Base-by-base conservation (phyloP, 2,797 vertebrate species). In the Rhinatrema bivittatum region DNA sequence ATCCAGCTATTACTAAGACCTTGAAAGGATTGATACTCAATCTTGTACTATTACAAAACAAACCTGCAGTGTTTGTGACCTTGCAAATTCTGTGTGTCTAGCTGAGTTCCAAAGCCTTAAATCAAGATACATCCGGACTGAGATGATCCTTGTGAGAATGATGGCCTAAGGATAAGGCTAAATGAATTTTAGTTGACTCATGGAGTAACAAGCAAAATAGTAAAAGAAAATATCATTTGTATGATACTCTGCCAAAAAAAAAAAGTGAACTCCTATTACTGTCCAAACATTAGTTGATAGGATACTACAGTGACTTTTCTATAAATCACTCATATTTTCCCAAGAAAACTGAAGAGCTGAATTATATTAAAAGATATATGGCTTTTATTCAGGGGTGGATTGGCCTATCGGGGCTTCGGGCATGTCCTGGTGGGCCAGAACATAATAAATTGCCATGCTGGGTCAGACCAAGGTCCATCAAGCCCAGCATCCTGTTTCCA, bases 191-290 rank as follows among this genome's bases (percentile, higher is more conserved):
- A 48, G 38, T 30, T 70, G 65, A 47, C 47, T 70, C 41, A 57
- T 17, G 7, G 70, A 79, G 75, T 71, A 39, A 62, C 54, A 45
- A 47, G 36, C 43, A 56, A 61, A 63, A 27, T 54, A 52, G 62
- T 64, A 60, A 55, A n/a, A 63, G 42, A 60, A 78, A 75, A 60
- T 65, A 67, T 73, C 73, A 79, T 72, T 78, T 70, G 74, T 31
- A 26, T 35, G 36, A 38, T 41, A 36, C 55, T 20, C 16, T 60
- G 50, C 50, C 61, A 79, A 78, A 56, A 65, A 78, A 56, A 65
- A 68, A 74, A 65, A 53, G 33, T 44, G 68, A 67, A 18, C 44
- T 47, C 65, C 20, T 44, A 19, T 2, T 37, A 53, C 39, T 63
- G 49, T 57, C 38, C 38, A 53, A 36, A 53, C 46, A 51, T 50